These are phyloP conservation scores for Meteorus sp. DNA, from an alignment of 1,140 invertebrate species.

Conservation along the genomic window DNA sequence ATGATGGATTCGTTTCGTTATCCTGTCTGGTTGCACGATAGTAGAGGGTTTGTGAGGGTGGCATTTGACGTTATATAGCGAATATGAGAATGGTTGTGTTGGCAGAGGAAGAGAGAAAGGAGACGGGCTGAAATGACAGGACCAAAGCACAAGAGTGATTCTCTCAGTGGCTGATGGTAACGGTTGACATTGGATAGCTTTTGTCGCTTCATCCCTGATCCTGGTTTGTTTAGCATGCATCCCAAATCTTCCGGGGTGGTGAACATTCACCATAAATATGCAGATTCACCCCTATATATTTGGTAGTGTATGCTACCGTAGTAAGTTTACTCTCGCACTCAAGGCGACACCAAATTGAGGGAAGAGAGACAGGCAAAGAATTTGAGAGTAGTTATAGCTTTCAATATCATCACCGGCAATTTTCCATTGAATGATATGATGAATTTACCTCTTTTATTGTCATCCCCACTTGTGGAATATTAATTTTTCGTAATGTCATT, in stretches of 20 bases:
- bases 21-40: conserved; percentile 20
- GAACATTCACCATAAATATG: conserved; percentile 50
- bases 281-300: conserved; percentile 37
- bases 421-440: conserved; percentile 1
- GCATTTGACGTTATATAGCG: no score
- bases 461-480: no score
- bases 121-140: no score
- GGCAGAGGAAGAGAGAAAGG: no score
- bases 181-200: neutral
- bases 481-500: neutral
- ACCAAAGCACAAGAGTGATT: no score
- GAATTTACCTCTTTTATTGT: neutral
- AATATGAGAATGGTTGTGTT: no score
- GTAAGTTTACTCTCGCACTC: conserved; percentile 22
- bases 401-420: conserved; percentile 4
- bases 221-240: conserved; percentile 45
- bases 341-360: no score
- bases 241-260: conserved; percentile 43
- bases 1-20: no score
- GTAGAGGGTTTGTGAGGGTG: neutral
- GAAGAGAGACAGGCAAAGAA: no score
- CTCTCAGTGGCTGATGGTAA: neutral
- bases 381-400: conserved; percentile 4
- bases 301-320: conserved; percentile 23
- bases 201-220: neutral